Base-by-base conservation (phyloP, 1,140 invertebrate genomes). In the Apocrypta bakeri region DNA sequence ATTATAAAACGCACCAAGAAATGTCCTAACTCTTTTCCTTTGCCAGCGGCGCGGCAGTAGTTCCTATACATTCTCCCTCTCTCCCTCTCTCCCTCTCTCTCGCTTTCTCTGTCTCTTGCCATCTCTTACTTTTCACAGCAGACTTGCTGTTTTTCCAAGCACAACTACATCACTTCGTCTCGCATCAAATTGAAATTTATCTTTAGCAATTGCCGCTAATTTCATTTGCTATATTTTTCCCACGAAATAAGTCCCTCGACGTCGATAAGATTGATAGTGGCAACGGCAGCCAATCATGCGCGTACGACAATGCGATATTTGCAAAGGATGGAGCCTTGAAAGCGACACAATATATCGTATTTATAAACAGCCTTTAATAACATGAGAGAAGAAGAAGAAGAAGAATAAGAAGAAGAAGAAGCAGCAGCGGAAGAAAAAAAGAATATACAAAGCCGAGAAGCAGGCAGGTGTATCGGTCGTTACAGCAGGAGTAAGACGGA, bases 1-100 rank as follows among this genome's bases (percentile, higher is more conserved):
- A 92, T 92, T 91, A 92, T 90, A 89, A 91, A 92, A 92, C 88
- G 87, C 86, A 86, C 85, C 82, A 84, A 88, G 85, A 86, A 87
- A 88, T 77, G 84, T 83, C 75, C 81, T 84, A 85, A 81, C 83
- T 85, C 84, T 84, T 84, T 81, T 73, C 75, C 79, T 82, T 83
- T 61, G 21, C 56, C 71, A 63, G 24, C 31, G 17, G 40, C 40
- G 40, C 3, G 14, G 48, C 14, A 48, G 42, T 56, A 56, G 48
- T 56, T 56, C 64, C 64, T 56, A 21, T n/a, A 2, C 56, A 6
- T n/a, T 48, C 17, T 40, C 21, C 14, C n/a, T 72, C 33, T 37
- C 69, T 72, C 31, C 24, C 69, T 37, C 33, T 42, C 69, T 6
- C 69, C 12, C 33, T 24, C 33, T 42, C 72, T 12, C 21, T 24